Percentiles rank a stretch among this genome's conserved stretches.
phyloP scores from a whole-genome alignment of 2,888 invertebrate species.

The Epinotia ramella region DNA sequence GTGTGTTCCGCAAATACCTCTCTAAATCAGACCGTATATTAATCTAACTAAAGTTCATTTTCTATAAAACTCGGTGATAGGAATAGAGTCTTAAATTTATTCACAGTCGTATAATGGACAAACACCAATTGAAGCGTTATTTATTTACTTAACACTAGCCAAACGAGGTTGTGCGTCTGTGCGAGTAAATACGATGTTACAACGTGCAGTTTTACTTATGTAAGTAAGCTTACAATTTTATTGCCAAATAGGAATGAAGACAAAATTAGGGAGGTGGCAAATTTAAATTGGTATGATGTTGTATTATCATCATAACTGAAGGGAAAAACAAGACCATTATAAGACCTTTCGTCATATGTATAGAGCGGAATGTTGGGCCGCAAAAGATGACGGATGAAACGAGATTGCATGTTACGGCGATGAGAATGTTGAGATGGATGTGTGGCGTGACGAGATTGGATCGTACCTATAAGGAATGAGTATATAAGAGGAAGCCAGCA shows the following conservation, averaged over 20 bases:
- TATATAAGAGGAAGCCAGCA: too few species aligned
- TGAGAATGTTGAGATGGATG: too few species aligned
- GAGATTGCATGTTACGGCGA: too few species aligned
- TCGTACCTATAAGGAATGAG: too few species aligned
- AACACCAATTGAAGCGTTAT: conserved; percentile 1
- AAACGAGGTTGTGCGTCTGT: not conserved
- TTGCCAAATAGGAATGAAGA: not conserved
- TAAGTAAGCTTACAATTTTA: not conserved
- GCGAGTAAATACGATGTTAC: conserved; percentile 5
- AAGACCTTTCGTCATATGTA: too few species aligned
- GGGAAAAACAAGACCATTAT: too few species aligned
- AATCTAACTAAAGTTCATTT: not conserved
- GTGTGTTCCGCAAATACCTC: not conserved
- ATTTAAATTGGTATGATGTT: too few species aligned
- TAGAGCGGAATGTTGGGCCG: too few species aligned
- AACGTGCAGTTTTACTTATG: conserved; percentile 13
- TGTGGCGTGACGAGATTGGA: too few species aligned
- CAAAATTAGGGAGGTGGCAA: too few species aligned
- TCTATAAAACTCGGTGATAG: not conserved
- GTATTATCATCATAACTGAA: too few species aligned
- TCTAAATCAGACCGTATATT: not conserved
- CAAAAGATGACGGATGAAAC: too few species aligned
- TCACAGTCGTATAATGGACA: not conserved
- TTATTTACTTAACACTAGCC: not conserved
- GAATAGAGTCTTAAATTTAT: not conserved